Evolutionary conservation across 1,140 invertebrate genomes (phyloP), one percentile per base, ranked within the genome.

Genomic region (Epicauta chinensis): DNA sequence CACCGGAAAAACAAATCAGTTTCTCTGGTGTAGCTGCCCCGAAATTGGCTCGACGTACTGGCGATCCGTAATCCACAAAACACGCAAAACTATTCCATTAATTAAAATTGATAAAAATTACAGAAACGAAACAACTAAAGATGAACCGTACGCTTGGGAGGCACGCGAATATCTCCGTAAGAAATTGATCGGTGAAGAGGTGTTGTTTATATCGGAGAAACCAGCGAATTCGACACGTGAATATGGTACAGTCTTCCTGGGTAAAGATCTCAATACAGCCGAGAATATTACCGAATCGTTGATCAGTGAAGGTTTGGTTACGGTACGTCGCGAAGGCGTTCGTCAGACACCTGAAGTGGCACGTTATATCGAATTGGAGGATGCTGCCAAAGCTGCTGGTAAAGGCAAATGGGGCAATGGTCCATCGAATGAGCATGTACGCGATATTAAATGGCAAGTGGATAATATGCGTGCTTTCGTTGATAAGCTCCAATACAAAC

Each of bases 121-220:
- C 44, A 62, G 63, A 44, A 59, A 53, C 13, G 80, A 84, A 52
- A 84, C 84, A 66, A 84, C 83, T 41, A 86, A 84, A 70, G 93
- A 96, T 75, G 91, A 96, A 72, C 89, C 94, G 5, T 98, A 81
- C 76, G 93, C 93, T 1, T 98, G 93, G 92, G 93, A 98, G 72
- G 89, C 94, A 0, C 79, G 95, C 51, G 95, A 98, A 75, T 97
- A 86, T 70, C 72, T 98, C 17, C 78, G 95, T 16, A 93, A 94
- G 64, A 94, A 93, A 67, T 66, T 97, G 6, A 84, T 98, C 65
- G 93, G 93, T 2, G 84, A 92, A 71, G 85, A 91, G 61, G 87
- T 98, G 0, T 76, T 79, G 2, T 97, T 95, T 70, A 81, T 74
- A 14, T 75, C 78, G 41, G 85, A 87, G 59, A 89, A 81, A 71